Conservation (phyloP, 2,113 vertebrate species). For the Miniopterus natalensis region DNA sequence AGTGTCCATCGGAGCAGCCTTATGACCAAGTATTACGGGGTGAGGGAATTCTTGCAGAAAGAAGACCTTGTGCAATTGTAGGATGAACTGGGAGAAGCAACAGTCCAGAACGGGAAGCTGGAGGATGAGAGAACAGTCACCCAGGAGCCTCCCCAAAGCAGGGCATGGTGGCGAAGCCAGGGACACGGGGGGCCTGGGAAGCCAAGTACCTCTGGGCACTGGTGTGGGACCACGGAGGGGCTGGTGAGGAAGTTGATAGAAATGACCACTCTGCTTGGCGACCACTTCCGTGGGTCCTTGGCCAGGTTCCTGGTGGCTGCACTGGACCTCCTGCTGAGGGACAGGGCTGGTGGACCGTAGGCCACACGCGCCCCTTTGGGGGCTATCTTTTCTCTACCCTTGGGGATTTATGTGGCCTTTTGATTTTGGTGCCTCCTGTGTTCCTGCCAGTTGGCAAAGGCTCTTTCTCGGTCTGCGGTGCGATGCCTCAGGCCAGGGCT, state of each 20-base stretch:
- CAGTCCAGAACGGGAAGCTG: slow-evolving; percentile 51
- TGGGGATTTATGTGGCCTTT: background rate
- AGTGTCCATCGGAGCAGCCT: background rate
- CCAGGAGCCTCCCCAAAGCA: background rate
- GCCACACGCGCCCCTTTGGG: background rate
- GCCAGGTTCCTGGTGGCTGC: background rate
- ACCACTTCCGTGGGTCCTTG: background rate
- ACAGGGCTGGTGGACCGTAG: background rate
- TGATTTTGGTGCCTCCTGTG: background rate
- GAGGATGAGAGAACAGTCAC: background rate
- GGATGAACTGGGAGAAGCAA: background rate
- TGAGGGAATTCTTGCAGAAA: background rate
- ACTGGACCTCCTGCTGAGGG: background rate
- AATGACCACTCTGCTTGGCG: background rate
- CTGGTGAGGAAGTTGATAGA: background rate
- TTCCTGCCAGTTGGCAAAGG: background rate
- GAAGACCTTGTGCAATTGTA: background rate
- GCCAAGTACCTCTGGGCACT: background rate
- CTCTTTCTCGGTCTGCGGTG: background rate
- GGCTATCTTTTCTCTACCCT: background rate
- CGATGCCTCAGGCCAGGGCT: background rate
- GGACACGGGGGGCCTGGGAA: background rate
- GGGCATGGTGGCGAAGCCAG: too few species aligned
- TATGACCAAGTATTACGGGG: background rate
- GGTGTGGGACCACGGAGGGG: background rate